A percentile compares a stretch with the other conserved stretches of the same genome.
phyloP scores from a whole-genome alignment of 2,113 vertebrate species.

The Lophotis ruficrista region DNA sequence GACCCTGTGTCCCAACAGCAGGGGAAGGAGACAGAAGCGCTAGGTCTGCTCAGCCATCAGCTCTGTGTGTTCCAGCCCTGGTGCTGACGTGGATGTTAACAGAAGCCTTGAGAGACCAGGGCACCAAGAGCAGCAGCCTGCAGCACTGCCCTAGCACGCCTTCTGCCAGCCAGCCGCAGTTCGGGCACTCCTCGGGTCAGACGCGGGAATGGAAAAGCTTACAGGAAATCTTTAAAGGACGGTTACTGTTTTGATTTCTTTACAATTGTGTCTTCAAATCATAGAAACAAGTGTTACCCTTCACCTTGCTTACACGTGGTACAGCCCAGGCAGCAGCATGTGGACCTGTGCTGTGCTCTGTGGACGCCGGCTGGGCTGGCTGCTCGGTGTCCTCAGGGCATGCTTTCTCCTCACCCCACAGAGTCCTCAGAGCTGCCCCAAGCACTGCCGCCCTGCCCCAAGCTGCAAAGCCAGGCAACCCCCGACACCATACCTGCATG shows the following conservation, averaged over 20 bases:
- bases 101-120: not conserved
- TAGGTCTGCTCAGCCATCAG: not conserved
- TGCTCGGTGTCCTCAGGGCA: not conserved
- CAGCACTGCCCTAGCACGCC: fast-evolving
- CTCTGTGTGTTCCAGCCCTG: not conserved
- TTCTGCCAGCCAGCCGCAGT: not conserved
- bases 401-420: not conserved
- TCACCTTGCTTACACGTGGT: fast-evolving
- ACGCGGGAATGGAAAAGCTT: not conserved
- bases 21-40: not conserved
- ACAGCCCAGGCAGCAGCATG: not conserved
- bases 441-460: not conserved
- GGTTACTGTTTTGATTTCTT: not conserved
- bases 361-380: not conserved
- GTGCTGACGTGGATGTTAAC: fast-evolving
- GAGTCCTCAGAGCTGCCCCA: not conserved
- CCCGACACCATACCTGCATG: fast-evolving
- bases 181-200: not conserved
- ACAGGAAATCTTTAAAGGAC: not conserved
- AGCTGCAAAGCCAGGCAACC: not conserved
- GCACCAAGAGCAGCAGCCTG: not conserved
- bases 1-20: not conserved
- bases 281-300: fast-evolving
- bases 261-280: fast-evolving
- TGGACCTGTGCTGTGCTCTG: not conserved